These are phyloP conservation scores for Calliscelio sp. DNA, from an alignment of 2,888 invertebrate genomes.

Conservation along the genomic window DNA sequence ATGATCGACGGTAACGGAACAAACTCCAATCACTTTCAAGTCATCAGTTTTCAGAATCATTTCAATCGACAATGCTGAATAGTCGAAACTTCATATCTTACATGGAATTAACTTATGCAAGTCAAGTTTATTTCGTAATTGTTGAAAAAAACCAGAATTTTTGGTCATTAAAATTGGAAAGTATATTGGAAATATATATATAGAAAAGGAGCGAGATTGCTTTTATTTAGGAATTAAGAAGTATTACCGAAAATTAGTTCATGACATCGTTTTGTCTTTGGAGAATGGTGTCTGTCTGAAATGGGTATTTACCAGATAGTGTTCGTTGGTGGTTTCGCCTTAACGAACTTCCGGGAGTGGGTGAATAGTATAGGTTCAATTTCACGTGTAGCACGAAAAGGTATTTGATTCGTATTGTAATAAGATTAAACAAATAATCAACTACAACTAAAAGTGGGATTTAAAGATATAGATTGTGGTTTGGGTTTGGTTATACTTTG, in stretches of 20 bases:
- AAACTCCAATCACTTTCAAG: constrained; percentile 41
- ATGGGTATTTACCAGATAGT: constrained; percentile 30
- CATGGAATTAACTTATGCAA: no score
- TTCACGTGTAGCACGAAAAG: constrained; percentile 28
- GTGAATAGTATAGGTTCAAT: constrained; percentile 24
- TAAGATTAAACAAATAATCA: no score
- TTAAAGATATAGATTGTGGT: no score
- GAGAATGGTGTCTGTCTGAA: constrained; percentile 10
- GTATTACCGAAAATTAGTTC: constrained; percentile 4
- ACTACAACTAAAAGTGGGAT: no score
- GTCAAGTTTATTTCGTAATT: no score
- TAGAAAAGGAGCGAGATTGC: no score
- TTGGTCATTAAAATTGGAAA: no score
- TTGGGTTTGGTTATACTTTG: no score
- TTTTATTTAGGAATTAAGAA: constrained; percentile 2
- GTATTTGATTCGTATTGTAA: constrained; percentile 41
- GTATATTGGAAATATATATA: no score
- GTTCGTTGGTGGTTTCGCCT: constrained; percentile 77
- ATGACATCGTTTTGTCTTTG: constrained; percentile 14
- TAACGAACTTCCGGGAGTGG: constrained; percentile 79
- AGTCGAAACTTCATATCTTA: no score
- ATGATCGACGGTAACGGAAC: constrained; percentile 69
- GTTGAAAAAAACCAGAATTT: no score
- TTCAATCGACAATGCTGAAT: no score
- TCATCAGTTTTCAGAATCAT: constrained; percentile 17